Conservation (phyloP, 2,797 vertebrate genomes). For the Myotis myotis region DNA sequence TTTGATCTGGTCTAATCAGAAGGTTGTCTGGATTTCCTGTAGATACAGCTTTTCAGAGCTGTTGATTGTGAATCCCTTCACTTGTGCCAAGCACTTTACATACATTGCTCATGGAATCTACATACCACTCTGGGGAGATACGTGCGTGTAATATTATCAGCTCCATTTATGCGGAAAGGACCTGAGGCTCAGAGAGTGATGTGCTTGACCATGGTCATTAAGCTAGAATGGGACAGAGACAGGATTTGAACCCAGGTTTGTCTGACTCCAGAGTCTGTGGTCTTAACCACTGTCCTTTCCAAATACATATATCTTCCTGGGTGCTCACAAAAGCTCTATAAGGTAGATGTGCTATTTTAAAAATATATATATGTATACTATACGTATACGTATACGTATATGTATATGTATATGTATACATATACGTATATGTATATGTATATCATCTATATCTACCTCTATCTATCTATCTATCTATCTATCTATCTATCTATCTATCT, state of each 20-base stretch:
- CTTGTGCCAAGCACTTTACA: neutral
- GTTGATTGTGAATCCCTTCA: neutral
- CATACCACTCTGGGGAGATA: neutral
- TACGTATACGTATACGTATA: too few relatives aligned
- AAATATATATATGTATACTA: too few relatives aligned
- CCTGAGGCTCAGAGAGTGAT: neutral
- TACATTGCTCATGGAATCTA: neutral
- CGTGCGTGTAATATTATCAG: neutral
- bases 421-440: too few relatives aligned
- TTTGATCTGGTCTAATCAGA: neutral
- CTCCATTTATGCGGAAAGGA: neutral
- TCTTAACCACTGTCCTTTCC: neutral
- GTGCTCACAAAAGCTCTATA: neutral
- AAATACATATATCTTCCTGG: neutral
- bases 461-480: too few relatives aligned
- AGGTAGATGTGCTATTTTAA: neutral
- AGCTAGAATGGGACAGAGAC: neutral
- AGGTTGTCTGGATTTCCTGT: neutral
- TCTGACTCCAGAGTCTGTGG: neutral
- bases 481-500: too few relatives aligned
- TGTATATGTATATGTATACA: too few relatives aligned
- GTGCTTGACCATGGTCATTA: neutral
- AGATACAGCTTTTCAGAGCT: neutral
- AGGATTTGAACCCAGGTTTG: neutral
- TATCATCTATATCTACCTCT: too few relatives aligned